A percentile compares a stretch with the other conserved stretches of the same genome.
phyloP scores from a whole-genome alignment of 2,113 vertebrate genomes.

The Phalacrocorax carbo region DNA sequence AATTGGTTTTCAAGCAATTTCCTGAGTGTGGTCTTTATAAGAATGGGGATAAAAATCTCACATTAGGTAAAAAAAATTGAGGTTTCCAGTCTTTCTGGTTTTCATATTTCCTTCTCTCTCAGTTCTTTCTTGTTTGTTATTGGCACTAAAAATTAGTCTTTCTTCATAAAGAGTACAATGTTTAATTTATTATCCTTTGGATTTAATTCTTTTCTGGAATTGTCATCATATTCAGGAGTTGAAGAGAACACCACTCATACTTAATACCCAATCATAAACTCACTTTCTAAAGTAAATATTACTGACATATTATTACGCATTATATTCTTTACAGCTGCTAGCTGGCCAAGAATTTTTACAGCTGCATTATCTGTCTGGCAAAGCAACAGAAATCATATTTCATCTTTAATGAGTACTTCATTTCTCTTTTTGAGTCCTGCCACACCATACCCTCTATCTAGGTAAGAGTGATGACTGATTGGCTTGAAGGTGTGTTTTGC shows the following conservation, averaged over 20 bases:
- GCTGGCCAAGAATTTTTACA: not conserved
- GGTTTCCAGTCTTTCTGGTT: constrained; percentile 25
- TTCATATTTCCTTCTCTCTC: constrained; percentile 21
- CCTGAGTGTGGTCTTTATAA: constrained; percentile 26
- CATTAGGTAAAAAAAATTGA: constrained; percentile 22
- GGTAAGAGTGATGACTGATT: not conserved
- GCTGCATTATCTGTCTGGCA: not conserved
- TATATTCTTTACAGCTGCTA: not conserved
- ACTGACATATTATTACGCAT: not conserved
- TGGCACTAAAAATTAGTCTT: not conserved
- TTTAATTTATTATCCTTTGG: constrained; percentile 5
- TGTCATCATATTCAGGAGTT: not conserved
- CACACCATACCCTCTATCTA: not conserved
- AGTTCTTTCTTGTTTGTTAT: not conserved
- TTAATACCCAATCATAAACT: not conserved
- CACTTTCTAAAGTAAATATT: constrained; percentile 10
- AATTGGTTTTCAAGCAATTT: constrained; percentile 63
- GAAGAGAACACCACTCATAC: not conserved
- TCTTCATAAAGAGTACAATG: not conserved
- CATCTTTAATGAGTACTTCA: not conserved
- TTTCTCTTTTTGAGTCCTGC: not conserved
- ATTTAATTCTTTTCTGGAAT: constrained; percentile 27
- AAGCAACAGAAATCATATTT: not conserved
- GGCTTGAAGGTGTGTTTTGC: not conserved
- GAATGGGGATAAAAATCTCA: constrained; percentile 47